A percentile compares a stretch with the other conserved stretches of the same genome.
Evolutionary conservation across 2,113 vertebrate genomes (phyloP).

Genomic region (Alosa alosa): DNA sequence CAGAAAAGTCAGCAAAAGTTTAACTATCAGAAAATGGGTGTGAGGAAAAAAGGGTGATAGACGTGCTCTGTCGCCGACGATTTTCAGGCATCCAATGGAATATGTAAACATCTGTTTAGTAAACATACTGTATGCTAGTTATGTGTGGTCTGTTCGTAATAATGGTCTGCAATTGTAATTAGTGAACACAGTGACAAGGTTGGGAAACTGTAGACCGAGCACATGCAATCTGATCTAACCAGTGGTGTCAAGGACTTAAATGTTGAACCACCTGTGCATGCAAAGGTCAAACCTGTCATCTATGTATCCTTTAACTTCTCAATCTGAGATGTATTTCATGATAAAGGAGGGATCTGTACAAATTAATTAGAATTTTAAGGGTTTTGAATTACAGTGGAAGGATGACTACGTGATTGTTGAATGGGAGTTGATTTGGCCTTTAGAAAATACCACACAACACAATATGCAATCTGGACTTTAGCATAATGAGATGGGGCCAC

Average conservation of each 20-base stretch:
- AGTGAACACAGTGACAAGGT: background rate
- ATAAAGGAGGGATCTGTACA: background rate
- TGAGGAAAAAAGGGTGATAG: too few species aligned
- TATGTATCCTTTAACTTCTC: background rate
- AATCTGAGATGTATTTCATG: background rate
- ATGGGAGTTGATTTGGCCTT: background rate
- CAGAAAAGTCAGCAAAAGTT: too few species aligned
- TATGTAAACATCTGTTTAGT: too few species aligned
- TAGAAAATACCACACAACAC: background rate
- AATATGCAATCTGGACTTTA: background rate
- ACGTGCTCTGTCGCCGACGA: too few species aligned
- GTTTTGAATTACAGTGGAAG: background rate
- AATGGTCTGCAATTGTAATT: background rate
- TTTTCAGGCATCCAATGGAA: too few species aligned
- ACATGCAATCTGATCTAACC: background rate
- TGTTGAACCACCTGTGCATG: background rate
- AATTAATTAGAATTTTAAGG: background rate
- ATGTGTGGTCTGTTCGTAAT: too few species aligned
- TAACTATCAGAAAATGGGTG: too few species aligned
- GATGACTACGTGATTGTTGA: background rate
- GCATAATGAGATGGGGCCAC: background rate
- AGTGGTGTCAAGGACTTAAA: background rate
- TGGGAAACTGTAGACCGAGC: background rate
- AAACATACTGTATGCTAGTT: too few species aligned
- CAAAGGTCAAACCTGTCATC: background rate